Evolutionary conservation across 2,888 invertebrate species (phyloP).

Genomic region (Julus scandinavius): DNA sequence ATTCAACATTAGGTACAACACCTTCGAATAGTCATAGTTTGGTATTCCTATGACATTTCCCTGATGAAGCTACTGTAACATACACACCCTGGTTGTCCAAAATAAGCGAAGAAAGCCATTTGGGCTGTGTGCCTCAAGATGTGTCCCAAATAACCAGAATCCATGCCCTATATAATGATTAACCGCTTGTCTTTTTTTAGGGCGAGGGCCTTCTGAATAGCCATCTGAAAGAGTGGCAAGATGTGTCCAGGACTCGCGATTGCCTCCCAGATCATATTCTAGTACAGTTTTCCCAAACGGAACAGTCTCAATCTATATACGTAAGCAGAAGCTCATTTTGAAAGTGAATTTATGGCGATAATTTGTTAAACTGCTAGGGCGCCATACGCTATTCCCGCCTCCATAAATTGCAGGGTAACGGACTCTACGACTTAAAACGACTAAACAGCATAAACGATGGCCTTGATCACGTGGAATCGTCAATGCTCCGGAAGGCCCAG

Average conservation of each 20-base stretch:
- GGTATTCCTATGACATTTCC: too few species aligned
- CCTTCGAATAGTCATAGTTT: too few species aligned
- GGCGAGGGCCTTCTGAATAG: conserved; percentile 82
- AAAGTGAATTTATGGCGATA: not conserved
- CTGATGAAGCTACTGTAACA: too few species aligned
- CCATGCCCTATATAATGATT: too few species aligned
- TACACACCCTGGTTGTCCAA: too few species aligned
- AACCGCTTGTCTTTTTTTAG: conserved; percentile 49
- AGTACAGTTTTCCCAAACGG: conserved; percentile 77
- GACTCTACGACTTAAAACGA: conserved; percentile 36
- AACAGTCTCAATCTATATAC: conserved; percentile 74
- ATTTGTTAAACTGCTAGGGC: not conserved
- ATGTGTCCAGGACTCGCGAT: conserved; percentile 86
- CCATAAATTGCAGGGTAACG: conserved; percentile 47
- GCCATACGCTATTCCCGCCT: not conserved
- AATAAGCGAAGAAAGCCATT: too few species aligned
- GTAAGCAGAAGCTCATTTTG: conserved; percentile 1
- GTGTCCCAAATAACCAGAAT: too few species aligned
- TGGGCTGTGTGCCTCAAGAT: too few species aligned
- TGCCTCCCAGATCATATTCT: conserved; percentile 83
- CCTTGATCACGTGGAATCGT: conserved; percentile 47
- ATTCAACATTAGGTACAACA: too few species aligned
- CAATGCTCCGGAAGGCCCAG: conserved; percentile 57
- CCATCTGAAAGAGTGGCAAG: conserved; percentile 88
- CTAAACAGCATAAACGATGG: not conserved